Evolutionary conservation across 2,888 invertebrate species (phyloP).

Genomic region (Sarcophaga carnaria): DNA sequence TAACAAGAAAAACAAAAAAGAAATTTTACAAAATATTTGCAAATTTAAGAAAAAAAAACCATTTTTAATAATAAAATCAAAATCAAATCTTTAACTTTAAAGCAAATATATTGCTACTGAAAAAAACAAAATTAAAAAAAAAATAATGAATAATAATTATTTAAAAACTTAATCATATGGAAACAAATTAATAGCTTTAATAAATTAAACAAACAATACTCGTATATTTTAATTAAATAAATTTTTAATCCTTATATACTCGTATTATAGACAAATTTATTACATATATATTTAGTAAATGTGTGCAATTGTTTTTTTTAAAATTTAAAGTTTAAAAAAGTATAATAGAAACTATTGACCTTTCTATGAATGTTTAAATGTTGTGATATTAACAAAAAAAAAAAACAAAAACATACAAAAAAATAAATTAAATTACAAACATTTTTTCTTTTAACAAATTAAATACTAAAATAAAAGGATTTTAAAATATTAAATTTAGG

Average conservation of each 20-base stretch:
- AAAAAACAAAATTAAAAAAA: neutral
- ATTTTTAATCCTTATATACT: conserved; percentile 53
- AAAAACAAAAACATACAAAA: neutral
- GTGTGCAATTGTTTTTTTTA: conserved; percentile 25
- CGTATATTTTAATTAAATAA: conserved; percentile 51
- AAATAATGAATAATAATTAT: conserved; percentile 26
- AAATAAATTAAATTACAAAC: neutral
- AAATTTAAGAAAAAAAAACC: conserved; percentile 31
- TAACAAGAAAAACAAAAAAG: conserved; percentile 22
- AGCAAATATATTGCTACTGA: conserved; percentile 34
- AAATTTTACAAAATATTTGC: conserved; percentile 33
- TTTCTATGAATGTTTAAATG: conserved; percentile 7
- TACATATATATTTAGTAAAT: conserved; percentile 6
- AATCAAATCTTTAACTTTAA: conserved; percentile 41
- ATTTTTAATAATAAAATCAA: conserved; percentile 29
- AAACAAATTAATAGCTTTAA: conserved; percentile 57
- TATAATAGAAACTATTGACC: conserved; percentile 1
- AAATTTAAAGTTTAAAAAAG: neutral
- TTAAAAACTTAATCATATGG: neutral
- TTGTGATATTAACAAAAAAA: neutral
- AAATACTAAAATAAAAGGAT: no score
- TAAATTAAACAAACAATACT: neutral
- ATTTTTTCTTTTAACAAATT: neutral
- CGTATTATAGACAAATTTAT: conserved; percentile 8
- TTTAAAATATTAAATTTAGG: no score